Evolutionary conservation across 2,888 invertebrate genomes (phyloP), one percentile per base, ranked within the genome.

Genomic region (Brachynemurus nebulosus): DNA sequence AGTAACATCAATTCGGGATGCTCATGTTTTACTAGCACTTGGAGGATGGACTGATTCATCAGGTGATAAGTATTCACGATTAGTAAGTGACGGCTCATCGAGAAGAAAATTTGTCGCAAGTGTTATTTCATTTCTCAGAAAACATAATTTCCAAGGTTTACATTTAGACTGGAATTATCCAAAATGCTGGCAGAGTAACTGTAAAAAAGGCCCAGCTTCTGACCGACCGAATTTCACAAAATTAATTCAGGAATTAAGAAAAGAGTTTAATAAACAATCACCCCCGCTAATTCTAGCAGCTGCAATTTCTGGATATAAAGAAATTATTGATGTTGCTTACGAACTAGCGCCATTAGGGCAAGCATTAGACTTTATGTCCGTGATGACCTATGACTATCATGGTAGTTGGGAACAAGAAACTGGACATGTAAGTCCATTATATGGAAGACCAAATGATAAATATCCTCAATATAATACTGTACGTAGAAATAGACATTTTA

Each of bases 21-120:
- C 74, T 0, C 71, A 75, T 51, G 79, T 86, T 0, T 61, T 90
- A 5, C 64, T 95, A 21, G 89, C 88, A 1, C 62, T 95, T 43
- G 95, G 95, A n/a, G 95, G 95, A 1, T 95, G 93, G 93, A 90
- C 89, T 0, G 91, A 93, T 62, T 92, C 90, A 0, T 74, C 81
- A 1, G 88, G 86, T 0, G 84, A 86, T 57, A 90, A 90, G 59
- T 90, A 90, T 57, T 86, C 88, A 0, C 72, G 80, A 11, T 62
- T 92, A 19, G 85, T 86, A 0, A 74, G 77, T 34, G 77, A 78
- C 47, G 70, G 73, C 4, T 67, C 72, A 1, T 70, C 76, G 4
- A 71, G 88, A 11, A 66, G 76, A 21, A 76, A 77, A 40, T 90
- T 90, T 56, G 76, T 81, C 2, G 66, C 76, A 2, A 76, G 78